Conservation (phyloP, 2,113 vertebrate genomes). For the Grammomys surdaster region DNA sequence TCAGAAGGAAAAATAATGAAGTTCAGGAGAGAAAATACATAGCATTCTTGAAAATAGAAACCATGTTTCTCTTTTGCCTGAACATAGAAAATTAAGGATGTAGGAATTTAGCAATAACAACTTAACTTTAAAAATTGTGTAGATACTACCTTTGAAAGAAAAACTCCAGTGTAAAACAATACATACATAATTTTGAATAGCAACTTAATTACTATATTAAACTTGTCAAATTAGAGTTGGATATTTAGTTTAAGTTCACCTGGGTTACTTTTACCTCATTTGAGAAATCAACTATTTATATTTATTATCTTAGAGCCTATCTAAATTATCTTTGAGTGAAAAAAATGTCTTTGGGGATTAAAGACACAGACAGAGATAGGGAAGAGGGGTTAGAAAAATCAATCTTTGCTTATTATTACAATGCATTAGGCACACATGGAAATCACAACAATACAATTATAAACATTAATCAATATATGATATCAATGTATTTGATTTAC, state of each 20-base stretch:
- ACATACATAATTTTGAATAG: background rate
- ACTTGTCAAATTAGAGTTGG: background rate
- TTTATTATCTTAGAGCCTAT: slow-evolving; percentile 55
- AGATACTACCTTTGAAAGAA: background rate
- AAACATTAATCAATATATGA: background rate
- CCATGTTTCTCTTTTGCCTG: background rate
- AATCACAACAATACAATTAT: slow-evolving; percentile 41
- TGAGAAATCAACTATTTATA: slow-evolving; percentile 38
- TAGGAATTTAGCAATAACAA: slow-evolving; percentile 11
- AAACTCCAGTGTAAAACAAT: background rate
- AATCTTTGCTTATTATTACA: background rate
- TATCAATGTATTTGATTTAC: background rate
- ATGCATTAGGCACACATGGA: background rate
- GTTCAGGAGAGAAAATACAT: background rate
- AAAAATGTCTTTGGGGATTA: background rate
- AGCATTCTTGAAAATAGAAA: background rate
- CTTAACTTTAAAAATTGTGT: background rate
- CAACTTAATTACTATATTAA: slow-evolving; percentile 51
- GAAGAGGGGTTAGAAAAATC: background rate
- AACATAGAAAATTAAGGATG: background rate
- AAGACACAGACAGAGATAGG: background rate
- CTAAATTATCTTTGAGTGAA: slow-evolving; percentile 13
- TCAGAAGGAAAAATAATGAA: slow-evolving; percentile 27
- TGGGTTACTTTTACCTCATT: background rate
- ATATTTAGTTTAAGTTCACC: slow-evolving; percentile 34